These are phyloP conservation scores for Archips xylosteana DNA, from an alignment of 2,888 invertebrate genomes.

Conservation along the genomic window DNA sequence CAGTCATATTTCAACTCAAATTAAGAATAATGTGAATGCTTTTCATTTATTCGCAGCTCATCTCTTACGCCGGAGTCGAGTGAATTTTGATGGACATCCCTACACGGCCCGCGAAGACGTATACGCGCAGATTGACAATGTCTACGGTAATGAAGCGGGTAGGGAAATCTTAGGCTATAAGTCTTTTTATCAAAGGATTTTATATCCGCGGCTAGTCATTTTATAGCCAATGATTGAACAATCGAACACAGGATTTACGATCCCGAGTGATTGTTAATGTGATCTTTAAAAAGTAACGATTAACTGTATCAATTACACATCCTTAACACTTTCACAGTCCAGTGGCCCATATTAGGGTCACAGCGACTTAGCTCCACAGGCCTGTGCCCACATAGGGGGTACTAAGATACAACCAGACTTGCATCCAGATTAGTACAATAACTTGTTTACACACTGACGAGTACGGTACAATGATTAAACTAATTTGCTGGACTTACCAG, in stretches of 20 bases:
- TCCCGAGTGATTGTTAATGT: background rate
- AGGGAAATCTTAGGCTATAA: conserved; percentile 35
- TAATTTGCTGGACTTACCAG: too few species aligned
- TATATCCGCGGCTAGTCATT: background rate
- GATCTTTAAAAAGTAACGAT: background rate
- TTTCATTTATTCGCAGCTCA: background rate
- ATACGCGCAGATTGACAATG: conserved; percentile 73
- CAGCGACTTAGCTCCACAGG: too few species aligned
- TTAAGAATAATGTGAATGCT: background rate
- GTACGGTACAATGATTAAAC: too few species aligned
- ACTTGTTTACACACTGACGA: too few species aligned
- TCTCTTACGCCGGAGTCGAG: conserved; percentile 43
- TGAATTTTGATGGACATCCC: conserved; percentile 69
- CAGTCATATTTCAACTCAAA: background rate
- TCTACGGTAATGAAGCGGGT: conserved; percentile 68
- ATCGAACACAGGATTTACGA: background rate
- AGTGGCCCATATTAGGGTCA: too few species aligned
- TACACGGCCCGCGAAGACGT: conserved; percentile 58
- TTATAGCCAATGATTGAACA: background rate
- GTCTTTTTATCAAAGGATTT: conserved; percentile 7
- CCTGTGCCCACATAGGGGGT: too few species aligned
- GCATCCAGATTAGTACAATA: too few species aligned
- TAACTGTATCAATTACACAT: background rate
- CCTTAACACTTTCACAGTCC: too few species aligned
- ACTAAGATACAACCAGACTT: too few species aligned